phyloP scores from a whole-genome alignment of 1,140 invertebrate genomes.

The Trachymyrmex cornetzi region DNA sequence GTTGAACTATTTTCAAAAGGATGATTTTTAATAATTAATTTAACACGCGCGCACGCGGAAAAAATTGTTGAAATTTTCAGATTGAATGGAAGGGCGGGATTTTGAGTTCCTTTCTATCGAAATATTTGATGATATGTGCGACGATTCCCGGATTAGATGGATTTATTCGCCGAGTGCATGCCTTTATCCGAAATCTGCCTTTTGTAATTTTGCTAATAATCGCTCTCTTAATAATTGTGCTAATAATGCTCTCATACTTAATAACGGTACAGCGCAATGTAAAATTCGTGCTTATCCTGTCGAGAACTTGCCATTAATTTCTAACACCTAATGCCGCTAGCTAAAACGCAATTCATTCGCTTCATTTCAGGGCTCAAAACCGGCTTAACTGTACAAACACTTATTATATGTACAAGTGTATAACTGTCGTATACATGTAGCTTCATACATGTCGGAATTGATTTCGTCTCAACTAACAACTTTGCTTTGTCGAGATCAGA shows the following conservation, averaged over 20 bases:
- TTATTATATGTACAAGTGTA: background rate
- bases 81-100: background rate
- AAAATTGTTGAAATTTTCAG: background rate
- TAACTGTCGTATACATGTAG: background rate
- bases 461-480: background rate
- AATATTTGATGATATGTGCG: background rate
- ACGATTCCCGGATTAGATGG: conserved; percentile 22
- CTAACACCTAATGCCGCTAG: background rate
- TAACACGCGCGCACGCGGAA: too few relatives aligned
- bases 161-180: background rate
- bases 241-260: background rate
- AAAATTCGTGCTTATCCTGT: conserved; percentile 12
- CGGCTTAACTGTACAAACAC: background rate
- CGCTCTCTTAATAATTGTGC: background rate
- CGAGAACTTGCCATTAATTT: background rate
- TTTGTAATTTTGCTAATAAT: conserved; percentile 16
- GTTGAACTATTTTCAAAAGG: background rate
- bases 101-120: background rate
- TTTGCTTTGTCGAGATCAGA: conserved; percentile 16
- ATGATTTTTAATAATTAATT: conserved; percentile 1
- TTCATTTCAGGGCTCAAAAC: background rate
- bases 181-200: background rate
- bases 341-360: conserved; percentile 11
- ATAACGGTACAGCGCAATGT: background rate
- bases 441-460: background rate